These are phyloP conservation scores for Typhlichthys eigenmanni DNA, from an alignment of 2,797 vertebrate species.

Conservation along the genomic window DNA sequence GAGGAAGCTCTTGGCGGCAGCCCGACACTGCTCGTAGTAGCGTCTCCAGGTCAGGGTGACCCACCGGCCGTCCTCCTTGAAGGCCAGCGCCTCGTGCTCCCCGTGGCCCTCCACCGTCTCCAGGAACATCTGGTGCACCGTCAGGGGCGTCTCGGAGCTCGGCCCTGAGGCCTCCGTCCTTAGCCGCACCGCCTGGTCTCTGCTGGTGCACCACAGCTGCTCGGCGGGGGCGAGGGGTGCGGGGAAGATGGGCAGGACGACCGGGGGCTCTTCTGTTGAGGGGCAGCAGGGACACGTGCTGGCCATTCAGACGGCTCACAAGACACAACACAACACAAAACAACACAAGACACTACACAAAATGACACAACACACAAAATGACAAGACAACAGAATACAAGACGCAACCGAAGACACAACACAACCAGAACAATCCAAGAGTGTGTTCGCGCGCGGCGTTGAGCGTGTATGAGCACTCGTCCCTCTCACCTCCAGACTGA, in stretches of 20 bases:
- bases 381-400: too few relatives aligned
- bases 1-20: constrained; percentile 81
- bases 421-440: too few relatives aligned
- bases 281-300: constrained; percentile 35
- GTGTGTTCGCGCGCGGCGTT: too few relatives aligned
- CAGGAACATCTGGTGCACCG: constrained; percentile 77
- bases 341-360: too few relatives aligned
- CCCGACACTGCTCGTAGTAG: constrained; percentile 74
- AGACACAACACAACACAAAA: neutral
- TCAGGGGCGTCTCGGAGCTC: constrained; percentile 69
- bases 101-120: constrained; percentile 61
- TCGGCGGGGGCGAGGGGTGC: constrained; percentile 60
- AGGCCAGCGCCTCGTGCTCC: constrained; percentile 65
- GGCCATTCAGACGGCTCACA: constrained; percentile 22
- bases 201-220: constrained; percentile 65
- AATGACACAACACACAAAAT: too few relatives aligned
- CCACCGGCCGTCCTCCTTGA: constrained; percentile 64
- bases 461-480: too few relatives aligned
- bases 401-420: too few relatives aligned
- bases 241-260: neutral
- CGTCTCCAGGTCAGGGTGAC: constrained; percentile 67
- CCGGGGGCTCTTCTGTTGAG: constrained; percentile 19
- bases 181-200: constrained; percentile 69
- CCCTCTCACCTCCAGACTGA: neutral
- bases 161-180: constrained; percentile 67